These are phyloP conservation scores for Paramormyrops kingsleyae DNA, from an alignment of 2,113 vertebrate species.

Conservation along the genomic window DNA sequence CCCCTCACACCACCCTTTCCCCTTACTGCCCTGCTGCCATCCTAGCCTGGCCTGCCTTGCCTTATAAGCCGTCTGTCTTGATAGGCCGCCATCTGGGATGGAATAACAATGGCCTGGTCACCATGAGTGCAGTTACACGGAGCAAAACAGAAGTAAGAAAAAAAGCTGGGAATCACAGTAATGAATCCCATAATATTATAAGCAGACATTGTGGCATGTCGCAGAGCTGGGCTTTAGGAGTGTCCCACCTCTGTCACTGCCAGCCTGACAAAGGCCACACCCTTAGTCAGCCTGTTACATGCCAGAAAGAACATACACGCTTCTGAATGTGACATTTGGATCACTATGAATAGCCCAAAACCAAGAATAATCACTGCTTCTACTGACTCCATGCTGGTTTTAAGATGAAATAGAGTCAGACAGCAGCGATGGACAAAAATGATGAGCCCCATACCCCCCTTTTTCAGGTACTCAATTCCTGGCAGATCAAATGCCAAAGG, in stretches of 20 bases:
- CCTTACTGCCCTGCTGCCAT: background rate
- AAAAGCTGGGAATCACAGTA: background rate
- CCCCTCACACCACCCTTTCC: background rate
- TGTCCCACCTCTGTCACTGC: background rate
- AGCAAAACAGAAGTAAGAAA: background rate
- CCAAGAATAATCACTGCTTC: slow-evolving; percentile 12
- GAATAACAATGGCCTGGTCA: background rate
- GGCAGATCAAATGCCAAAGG: background rate
- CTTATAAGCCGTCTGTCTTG: background rate
- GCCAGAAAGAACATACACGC: background rate
- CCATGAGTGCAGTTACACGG: background rate
- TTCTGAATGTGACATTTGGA: background rate
- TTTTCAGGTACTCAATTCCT: background rate
- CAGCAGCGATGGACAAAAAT: background rate
- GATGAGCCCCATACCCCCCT: background rate
- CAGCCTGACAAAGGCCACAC: background rate
- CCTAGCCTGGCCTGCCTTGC: background rate
- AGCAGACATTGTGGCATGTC: background rate
- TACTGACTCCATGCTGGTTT: slow-evolving; percentile 50
- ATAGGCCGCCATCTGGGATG: background rate
- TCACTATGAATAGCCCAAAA: background rate
- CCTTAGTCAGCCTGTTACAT: background rate
- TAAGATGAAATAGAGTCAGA: background rate
- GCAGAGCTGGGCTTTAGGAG: background rate
- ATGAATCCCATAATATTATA: background rate